A percentile compares a stretch with the other conserved stretches of the same genome.
These are phyloP conservation scores for Cybosia mesomella DNA, from an alignment of 2,888 invertebrate genomes.

Conservation along the genomic window DNA sequence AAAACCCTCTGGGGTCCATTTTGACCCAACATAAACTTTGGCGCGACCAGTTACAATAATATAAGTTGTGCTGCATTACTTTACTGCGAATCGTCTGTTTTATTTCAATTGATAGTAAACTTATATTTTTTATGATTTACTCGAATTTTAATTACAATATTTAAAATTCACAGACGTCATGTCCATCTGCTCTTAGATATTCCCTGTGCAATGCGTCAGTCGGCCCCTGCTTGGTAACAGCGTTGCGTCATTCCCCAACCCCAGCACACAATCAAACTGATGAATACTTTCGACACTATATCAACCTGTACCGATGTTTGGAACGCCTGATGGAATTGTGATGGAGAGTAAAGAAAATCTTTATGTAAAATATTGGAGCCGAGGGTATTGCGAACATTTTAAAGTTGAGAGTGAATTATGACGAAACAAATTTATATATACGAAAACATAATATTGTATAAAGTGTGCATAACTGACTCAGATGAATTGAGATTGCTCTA, in stretches of 20 bases:
- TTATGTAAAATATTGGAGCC: conserved; percentile 18
- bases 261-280: conserved; percentile 76
- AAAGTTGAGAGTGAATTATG: neutral
- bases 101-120: neutral
- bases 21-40: too few relatives aligned
- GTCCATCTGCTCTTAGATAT: conserved; percentile 30
- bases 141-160: conserved; percentile 48
- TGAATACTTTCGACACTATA: conserved; percentile 78
- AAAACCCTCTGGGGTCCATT: too few relatives aligned
- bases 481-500: neutral
- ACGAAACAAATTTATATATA: neutral
- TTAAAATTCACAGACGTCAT: conserved; percentile 23
- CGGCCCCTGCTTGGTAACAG: conserved; percentile 76
- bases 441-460: neutral
- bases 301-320: conserved; percentile 48
- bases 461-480: neutral
- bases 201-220: conserved; percentile 48
- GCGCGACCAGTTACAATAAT: too few relatives aligned
- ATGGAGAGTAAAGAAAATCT: conserved; percentile 34
- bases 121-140: neutral
- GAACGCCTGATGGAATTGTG: conserved; percentile 46
- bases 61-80: neutral
- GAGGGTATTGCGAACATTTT: neutral
- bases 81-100: neutral
- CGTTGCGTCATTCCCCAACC: conserved; percentile 67